These are phyloP conservation scores for Nasua narica DNA, from an alignment of 2,797 vertebrate species.

Conservation along the genomic window DNA sequence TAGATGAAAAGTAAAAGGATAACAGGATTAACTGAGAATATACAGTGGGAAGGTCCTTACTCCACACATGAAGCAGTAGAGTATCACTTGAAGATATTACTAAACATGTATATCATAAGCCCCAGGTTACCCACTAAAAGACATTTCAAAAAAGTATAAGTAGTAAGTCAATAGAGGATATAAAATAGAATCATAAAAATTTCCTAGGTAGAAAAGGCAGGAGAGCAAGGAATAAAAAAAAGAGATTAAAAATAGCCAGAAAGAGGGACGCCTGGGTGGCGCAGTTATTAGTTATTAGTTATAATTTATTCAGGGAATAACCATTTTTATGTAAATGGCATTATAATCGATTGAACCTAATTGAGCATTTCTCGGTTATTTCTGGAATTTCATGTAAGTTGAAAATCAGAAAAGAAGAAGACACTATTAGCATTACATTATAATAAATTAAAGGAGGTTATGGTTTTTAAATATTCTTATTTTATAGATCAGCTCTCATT, in stretches of 20 bases:
- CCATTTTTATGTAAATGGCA: not conserved
- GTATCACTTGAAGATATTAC: not conserved
- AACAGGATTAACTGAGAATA: not conserved
- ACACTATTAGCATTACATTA: not conserved
- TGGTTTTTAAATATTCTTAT: not conserved
- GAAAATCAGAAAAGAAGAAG: conserved; percentile 23
- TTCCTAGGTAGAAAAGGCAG: not conserved
- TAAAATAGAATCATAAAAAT: not conserved
- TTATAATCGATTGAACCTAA: not conserved
- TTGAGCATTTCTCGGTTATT: not conserved
- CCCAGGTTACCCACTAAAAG: not conserved
- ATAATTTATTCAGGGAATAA: not conserved
- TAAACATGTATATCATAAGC: not conserved
- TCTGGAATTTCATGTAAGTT: not conserved
- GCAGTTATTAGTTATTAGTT: no score
- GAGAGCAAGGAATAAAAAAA: not conserved
- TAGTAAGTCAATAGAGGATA: not conserved
- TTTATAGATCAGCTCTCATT: not conserved
- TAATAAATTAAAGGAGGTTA: not conserved
- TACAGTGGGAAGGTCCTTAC: not conserved
- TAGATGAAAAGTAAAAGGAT: not conserved
- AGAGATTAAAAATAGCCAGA: not conserved
- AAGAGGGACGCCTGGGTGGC: no score
- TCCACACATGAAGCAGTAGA: not conserved
- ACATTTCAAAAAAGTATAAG: not conserved